Evolutionary conservation across 2,797 vertebrate species (phyloP), one percentile per base, ranked within the genome.

Genomic region (Girardinus metallicus): DNA sequence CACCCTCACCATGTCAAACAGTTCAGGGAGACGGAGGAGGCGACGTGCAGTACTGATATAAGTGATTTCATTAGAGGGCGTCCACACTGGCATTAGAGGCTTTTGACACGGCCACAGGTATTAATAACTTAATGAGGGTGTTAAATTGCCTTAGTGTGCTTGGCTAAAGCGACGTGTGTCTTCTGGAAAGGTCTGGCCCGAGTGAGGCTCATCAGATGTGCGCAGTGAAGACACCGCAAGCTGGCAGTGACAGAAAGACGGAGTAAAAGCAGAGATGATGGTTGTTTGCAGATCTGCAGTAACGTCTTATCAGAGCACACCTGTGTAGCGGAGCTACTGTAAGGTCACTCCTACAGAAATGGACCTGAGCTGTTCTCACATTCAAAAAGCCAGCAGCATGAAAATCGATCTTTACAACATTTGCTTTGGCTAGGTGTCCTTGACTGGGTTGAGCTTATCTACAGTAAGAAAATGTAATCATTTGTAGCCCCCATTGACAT

Each of bases 91-190:
- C 87, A 91, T 93, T 91, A 88, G 73, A 81, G 83, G 87, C 88
- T 88, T 87, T 87, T 90, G 93, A 92, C 92, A 91, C 49, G 82
- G 86, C 91, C 91, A 87, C 92, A 90, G 91, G 91, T 94, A 91
- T 92, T 94, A 95, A 94, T 93, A 86, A 88, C 83, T 92, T 88
- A 89, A 92, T 83, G 86, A 92, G 89, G 86, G 86, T 91, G 89
- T 94, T 92, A 93, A 93, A 91, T 88, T 82, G 82, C 91, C 89
- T 83, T 84, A 79, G 85, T 80, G 83, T 76, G 88, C 83, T 85
- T 78, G 26, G 78, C 86, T 84, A 87, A 86, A 77, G 80, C 16
- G 3, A 75, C 73, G 76, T 51, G 81, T 80, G 72, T 72, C 78
- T 34, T 82, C 51, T 46, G 18, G 44, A 75, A 83, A 51, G 70